Base-by-base conservation (phyloP, 2,797 vertebrate genomes). In the Fringilla coelebs region DNA sequence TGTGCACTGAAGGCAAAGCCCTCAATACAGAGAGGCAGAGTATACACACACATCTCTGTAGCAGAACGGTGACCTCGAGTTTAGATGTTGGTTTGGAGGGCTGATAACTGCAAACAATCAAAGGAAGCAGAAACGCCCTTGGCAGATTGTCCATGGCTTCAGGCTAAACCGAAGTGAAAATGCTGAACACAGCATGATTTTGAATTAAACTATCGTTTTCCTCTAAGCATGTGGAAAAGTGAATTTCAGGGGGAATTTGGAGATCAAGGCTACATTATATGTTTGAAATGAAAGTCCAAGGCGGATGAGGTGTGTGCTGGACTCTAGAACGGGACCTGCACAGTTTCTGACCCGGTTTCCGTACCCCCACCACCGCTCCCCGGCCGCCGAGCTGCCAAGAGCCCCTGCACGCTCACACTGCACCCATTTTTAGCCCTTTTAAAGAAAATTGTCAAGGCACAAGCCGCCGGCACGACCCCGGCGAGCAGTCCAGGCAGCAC, bases 311-410 rank as follows among this genome's bases (percentile, higher is more conserved):
- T 17, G 32, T 2, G 63, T 0, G 17, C 4, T 21, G 41, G 9
- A 12, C 40, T 28, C 25, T 31, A 1, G 22, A 10, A 1, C 0
- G 34, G 45, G 25, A 49, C 52, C 17, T 18, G 9, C n/a, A 2
- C 2, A 8, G 16, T 5, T 28, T 46, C 46, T 13, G 46, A 65
- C 4, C 2, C 7, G 2, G 11, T 10, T 8, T 3, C 16, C 4
- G 10, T 21, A 7, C 7, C 41, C 45, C 54, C 19, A 22, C 12
- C 10, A 32, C 49, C 13, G 4, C 74, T 11, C 17, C 22, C 1
- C 6, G 26, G 18, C 43, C 13, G 22, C 19, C 26, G 17, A 34
- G 8, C 40, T 7, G 32, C 32, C 2, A 14, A 61, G 34, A 34
- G 38, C 46, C 13, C 6, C 11, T 17, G 26, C 15, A 11, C 10